Evolutionary conservation across 2,888 invertebrate genomes (phyloP), one percentile per base, ranked within the genome.

Genomic region (Auanema sp.): DNA sequence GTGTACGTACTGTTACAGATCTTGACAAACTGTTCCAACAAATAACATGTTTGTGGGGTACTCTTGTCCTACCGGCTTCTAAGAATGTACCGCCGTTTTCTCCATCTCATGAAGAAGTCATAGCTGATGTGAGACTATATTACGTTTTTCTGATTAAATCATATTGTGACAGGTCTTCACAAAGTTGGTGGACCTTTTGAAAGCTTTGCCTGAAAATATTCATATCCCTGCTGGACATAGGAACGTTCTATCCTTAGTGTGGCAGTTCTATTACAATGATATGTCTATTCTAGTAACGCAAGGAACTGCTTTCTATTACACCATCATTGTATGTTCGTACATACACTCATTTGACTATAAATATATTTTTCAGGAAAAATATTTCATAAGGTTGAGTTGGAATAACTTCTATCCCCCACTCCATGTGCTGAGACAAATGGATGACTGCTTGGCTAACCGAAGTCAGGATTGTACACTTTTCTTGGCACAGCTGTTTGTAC

Each of bases 51-150:
- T 59, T 80, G 23, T 81, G 72, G 61, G 70, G 69, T 8, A 79
- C 79, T 1, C 69, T 81, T 8, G 65, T 81, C 41, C 76, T 76
- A 10, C 80, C 79, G 0, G 64, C 74, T 41, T 66, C 66, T 0
- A 69, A 77, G 10, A 68, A 72, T 18, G 68, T 79, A 24, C 74
- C 81, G 6, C 81, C 81, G 14, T 81, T 78, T 64, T 76, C 77
- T 41, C 71, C 72, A 4, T 70, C 75, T 6, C 71, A 79, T 51
- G 66, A 69, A 24, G 47, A 51, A 5, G 53, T 72, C 5, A 80
- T 80, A 1, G 58, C 53, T 0, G 50, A 54, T 5, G 52, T 52
- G 11, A 52, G 33, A 5, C 3, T 3, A 33, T 33, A 33, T 33
- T 33, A 5, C 8, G 4, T 33, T 8, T 33, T 33, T 3, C 8